Conservation (phyloP, 2,888 invertebrate genomes). For the Himalopsyche tibetana region DNA sequence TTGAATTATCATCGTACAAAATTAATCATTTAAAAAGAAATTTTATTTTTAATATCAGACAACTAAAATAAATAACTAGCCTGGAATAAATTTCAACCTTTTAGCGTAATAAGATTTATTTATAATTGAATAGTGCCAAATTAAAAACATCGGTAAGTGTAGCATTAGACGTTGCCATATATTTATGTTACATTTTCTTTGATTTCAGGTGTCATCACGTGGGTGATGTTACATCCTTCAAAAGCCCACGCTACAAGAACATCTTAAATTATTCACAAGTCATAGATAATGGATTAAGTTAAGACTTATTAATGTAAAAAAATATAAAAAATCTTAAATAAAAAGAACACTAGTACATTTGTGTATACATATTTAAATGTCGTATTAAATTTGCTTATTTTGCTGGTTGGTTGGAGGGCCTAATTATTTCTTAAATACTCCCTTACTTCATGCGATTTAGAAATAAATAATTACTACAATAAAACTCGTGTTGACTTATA, state of each 20-base stretch:
- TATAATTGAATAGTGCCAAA: no score
- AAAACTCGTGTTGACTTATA: not conserved
- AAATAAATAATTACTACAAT: not conserved
- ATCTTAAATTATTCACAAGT: not conserved
- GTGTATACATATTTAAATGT: not conserved
- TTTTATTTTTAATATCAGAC: not conserved
- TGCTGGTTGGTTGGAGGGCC: conserved; percentile 16
- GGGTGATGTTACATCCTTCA: not conserved
- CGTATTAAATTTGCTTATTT: conserved; percentile 10
- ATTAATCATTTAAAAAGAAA: not conserved
- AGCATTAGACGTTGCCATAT: not conserved
- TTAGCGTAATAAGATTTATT: no score
- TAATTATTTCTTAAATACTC: conserved; percentile 28
- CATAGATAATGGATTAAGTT: not conserved
- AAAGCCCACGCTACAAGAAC: not conserved
- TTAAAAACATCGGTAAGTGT: no score
- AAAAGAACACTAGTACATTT: not conserved
- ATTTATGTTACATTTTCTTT: not conserved
- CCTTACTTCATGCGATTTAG: not conserved
- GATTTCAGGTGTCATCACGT: conserved; percentile 20
- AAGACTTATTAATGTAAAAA: not conserved
- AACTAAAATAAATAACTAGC: no score
- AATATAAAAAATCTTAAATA: not conserved
- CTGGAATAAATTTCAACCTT: no score
- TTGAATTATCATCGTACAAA: not conserved